phyloP scores from a whole-genome alignment of 2,888 invertebrate species.

The Netelia melanura region DNA sequence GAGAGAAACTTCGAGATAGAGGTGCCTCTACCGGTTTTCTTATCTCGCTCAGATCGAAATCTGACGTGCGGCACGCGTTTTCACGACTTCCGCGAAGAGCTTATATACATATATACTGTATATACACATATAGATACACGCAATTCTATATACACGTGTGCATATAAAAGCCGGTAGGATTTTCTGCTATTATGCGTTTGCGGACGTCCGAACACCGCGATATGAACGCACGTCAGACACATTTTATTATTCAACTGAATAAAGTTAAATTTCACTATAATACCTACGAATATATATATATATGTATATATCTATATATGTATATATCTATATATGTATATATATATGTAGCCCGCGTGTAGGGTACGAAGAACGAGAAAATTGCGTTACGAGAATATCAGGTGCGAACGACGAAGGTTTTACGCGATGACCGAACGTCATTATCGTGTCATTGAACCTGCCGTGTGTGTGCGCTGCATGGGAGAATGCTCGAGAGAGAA shows the following conservation, averaged over 20 bases:
- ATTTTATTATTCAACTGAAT: slow-evolving; percentile 17
- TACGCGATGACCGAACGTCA: slow-evolving; percentile 64
- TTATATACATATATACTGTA: not conserved
- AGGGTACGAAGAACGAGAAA: slow-evolving; percentile 43
- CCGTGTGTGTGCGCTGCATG: slow-evolving; percentile 11
- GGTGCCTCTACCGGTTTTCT: slow-evolving; percentile 78
- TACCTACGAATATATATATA: not conserved
- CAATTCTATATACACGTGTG: slow-evolving; percentile 8
- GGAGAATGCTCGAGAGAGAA: slow-evolving; percentile 46
- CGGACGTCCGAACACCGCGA: slow-evolving; percentile 45
- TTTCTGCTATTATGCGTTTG: slow-evolving; percentile 24
- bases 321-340: slow-evolving; percentile 1
- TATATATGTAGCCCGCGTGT: not conserved
- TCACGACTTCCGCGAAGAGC: slow-evolving; percentile 74
- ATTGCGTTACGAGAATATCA: slow-evolving; percentile 27
- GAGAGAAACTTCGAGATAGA: slow-evolving; percentile 48
- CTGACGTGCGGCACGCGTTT: slow-evolving; percentile 82
- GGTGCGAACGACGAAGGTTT: slow-evolving; percentile 56
- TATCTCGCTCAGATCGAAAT: slow-evolving; percentile 80
- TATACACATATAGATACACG: slow-evolving; percentile 9
- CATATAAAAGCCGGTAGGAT: slow-evolving; percentile 25
- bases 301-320: not conserved
- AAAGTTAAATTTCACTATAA: slow-evolving; percentile 1
- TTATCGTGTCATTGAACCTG: slow-evolving; percentile 67
- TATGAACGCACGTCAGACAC: not conserved